These are phyloP conservation scores for Chaenodraco wilsoni DNA, from an alignment of 2,797 vertebrate genomes.

Conservation along the genomic window DNA sequence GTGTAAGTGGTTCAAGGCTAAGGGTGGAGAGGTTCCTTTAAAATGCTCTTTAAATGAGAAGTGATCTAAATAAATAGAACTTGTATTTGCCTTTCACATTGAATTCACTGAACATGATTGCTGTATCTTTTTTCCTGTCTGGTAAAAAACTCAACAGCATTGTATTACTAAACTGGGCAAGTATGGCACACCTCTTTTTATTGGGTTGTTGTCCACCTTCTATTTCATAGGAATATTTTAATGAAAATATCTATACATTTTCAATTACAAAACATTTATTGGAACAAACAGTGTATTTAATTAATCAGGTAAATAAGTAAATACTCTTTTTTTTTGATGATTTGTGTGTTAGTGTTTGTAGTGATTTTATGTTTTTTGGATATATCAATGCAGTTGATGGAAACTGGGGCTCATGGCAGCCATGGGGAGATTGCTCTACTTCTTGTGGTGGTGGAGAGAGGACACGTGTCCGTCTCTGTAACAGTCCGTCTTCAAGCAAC, in stretches of 20 bases:
- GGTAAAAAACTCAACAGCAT: too few species aligned
- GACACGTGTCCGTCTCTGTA: constrained; percentile 87
- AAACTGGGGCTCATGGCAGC: constrained; percentile 92
- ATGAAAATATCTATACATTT: too few species aligned
- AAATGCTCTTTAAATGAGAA: too few species aligned
- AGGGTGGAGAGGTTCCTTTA: background rate
- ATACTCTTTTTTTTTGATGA: background rate
- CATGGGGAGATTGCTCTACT: constrained; percentile 90
- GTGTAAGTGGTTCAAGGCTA: background rate
- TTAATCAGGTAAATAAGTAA: background rate
- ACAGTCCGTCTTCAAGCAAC: constrained; percentile 82
- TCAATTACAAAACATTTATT: too few species aligned
- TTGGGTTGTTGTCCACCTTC: too few species aligned
- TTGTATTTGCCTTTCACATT: too few species aligned
- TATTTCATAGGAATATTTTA: too few species aligned
- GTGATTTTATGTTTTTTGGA: constrained; percentile 7
- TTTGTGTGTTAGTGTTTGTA: background rate
- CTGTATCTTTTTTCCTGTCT: background rate
- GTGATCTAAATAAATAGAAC: background rate
- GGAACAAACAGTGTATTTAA: too few species aligned
- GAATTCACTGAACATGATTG: background rate
- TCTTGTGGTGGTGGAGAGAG: constrained; percentile 93
- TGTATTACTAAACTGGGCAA: too few species aligned
- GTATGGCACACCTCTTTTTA: too few species aligned
- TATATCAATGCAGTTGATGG: constrained; percentile 87